Base-by-base conservation (phyloP, 2,113 vertebrate species). In the Malurus cyaneus region DNA sequence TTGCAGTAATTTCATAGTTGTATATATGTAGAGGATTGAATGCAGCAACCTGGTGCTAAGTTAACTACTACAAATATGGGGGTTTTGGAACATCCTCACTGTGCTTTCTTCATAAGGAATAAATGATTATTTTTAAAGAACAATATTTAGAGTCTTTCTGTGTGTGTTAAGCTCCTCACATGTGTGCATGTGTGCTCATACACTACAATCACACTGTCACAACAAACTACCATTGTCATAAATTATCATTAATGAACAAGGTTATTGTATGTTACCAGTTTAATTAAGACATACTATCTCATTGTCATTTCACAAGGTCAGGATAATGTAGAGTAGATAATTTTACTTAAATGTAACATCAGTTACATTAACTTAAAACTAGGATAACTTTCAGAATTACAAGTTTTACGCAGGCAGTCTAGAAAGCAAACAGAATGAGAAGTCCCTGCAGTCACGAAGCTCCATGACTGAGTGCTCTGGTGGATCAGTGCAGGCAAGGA, bases 161-260 rank as follows among this genome's bases (percentile, higher is more conserved):
- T 57, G 12, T 53, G 21, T 81, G 14, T 60, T 78, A 39, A 67
- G 21, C 19, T 5, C 3, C 3, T 4, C 4, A 2, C 20, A 13
- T 2, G 3, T 3, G 1, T 39, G 36, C 6, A 44, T 8, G 5
- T 3, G 1, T 2, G 3, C 3, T 4, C 17, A 31, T 11, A 39
- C 4, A 16, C 44, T 81, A 47, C 20, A 50, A 5, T 70, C 26
- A 26, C 42, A 7, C 34, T 86, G 56, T 36, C 32, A 2, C 31
- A 64, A 62, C 12, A 44, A 71, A 52, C 28, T 32, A 31, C 52
- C 11, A 11, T 57, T 66, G 57, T 46, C 14, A 12, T 56, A 31
- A 41, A 31, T n/a, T 52, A 26, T 56, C 15, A 42, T 36, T 80
- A 54, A 83, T 57, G 17, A 80, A 19, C 26, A 57, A 41, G 4